These are phyloP conservation scores for Drosophila kuntzei DNA, from an alignment of 2,888 invertebrate genomes.

Conservation along the genomic window DNA sequence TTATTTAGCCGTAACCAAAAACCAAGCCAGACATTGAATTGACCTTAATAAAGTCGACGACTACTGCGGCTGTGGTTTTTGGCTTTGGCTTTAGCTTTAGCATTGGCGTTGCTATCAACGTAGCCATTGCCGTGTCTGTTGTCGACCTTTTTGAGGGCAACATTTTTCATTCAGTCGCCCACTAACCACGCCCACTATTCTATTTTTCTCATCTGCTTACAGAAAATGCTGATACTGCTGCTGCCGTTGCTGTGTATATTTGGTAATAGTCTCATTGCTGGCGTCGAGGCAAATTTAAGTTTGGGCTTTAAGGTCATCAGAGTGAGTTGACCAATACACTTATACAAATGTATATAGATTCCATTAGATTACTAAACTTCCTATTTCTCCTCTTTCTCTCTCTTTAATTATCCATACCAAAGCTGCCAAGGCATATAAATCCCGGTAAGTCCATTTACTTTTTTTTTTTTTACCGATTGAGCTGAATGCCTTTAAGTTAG, in stretches of 20 bases:
- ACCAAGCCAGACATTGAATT: constrained; percentile 74
- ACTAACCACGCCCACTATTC: constrained; percentile 54
- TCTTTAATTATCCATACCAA: constrained; percentile 47
- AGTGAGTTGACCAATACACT: constrained; percentile 71
- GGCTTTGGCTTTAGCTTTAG: constrained; percentile 4
- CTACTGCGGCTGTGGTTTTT: constrained; percentile 35
- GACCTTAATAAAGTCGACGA: constrained; percentile 79
- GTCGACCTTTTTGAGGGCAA: constrained; percentile 55
- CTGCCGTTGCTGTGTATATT: constrained; percentile 84
- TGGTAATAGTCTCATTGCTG: constrained; percentile 83
- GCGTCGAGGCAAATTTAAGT: constrained; percentile 83
- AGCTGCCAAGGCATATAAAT: constrained; percentile 75
- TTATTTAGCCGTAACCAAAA: constrained; percentile 66
- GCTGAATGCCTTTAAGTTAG: constrained; percentile 38
- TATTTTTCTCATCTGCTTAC: constrained; percentile 49
- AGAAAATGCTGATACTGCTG: constrained; percentile 85
- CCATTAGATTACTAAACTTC: constrained; percentile 52
- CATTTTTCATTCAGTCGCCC: constrained; percentile 52
- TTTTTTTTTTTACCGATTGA: constrained; percentile 24
- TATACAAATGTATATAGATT: constrained; percentile 51
- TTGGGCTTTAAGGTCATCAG: constrained; percentile 84
- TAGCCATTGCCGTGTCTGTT: constrained; percentile 33
- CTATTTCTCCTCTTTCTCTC: constrained; percentile 8
- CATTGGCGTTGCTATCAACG: constrained; percentile 5
- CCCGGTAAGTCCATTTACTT: constrained; percentile 69